Evolutionary conservation across 2,113 vertebrate species (phyloP), one percentile per base, ranked within the genome.

Genomic region (Rattus rattus): DNA sequence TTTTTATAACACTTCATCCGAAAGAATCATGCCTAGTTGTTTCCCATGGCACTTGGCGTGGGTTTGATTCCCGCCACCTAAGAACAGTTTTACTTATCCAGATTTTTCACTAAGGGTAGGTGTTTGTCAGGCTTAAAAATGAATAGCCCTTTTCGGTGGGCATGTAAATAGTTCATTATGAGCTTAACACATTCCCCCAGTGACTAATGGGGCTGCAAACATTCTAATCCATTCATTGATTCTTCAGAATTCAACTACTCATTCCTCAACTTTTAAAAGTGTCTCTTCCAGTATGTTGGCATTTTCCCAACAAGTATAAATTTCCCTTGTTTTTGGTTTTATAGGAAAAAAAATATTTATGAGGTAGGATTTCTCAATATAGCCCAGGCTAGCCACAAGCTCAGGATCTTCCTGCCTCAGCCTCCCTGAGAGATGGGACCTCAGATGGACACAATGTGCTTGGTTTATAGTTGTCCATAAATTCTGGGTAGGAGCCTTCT

Each of bases 11-110:
- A 24, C 30, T 67, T 49, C 14, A 8, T 52, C 73, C 49, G 7
- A 13, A 75, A 5, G 28, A 5, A 61, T 24, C 33, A 77, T 12
- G 14, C 7, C 47, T 22, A 11, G 0, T 13, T 0, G 2, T 65
- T 79, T n/a, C 16, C 63, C 69, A n/a, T 0, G 1, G 17, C 28
- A 4, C 14, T 63, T 39, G 8, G 59, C 13, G 28, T 69, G 43
- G 33, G 28, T 87, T 69, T 19, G 4, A 52, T 49, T 76, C 43
- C 28, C 20, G 19, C 24, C 4, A 28, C 8, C 13, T 2, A 19
- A 11, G 4, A 59, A 65, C 5, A 54, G 33, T 85, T 43, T 19
- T 1, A 1, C 3, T 56, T 69, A 26, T 9, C 67, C 33, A 1
- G 7, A 36, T 9, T 79, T 20, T 39, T 73, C 36, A 80, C 14